These are phyloP conservation scores for Hippocampus barbouri DNA, from an alignment of 2,113 vertebrate species.

Conservation along the genomic window DNA sequence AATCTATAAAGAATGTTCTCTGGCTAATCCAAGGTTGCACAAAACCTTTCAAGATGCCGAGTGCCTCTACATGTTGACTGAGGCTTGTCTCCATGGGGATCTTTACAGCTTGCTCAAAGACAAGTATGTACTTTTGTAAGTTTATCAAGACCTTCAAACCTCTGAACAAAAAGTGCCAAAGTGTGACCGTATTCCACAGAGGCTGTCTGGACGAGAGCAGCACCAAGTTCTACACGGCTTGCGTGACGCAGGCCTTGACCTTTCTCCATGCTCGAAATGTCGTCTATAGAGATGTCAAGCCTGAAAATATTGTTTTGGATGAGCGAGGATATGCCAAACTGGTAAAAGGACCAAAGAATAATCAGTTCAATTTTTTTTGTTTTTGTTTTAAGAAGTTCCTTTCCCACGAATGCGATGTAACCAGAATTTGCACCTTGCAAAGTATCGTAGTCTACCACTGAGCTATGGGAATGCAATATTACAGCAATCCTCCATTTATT, in stretches of 20 bases:
- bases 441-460: no score
- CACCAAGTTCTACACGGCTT: constrained; percentile 70
- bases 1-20: background rate
- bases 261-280: constrained; percentile 68
- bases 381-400: no score
- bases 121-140: constrained; percentile 51
- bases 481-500: no score
- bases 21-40: constrained; percentile 55
- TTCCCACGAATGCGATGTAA: background rate
- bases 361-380: no score
- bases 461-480: no score
- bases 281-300: constrained; percentile 74
- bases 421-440: background rate
- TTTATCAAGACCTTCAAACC: constrained; percentile 10
- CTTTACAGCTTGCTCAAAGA: constrained; percentile 65
- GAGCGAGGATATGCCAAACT: constrained; percentile 73
- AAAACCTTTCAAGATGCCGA: constrained; percentile 61
- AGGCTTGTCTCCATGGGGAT: constrained; percentile 72
- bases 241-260: constrained; percentile 69
- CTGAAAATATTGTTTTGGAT: constrained; percentile 73
- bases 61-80: constrained; percentile 69
- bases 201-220: constrained; percentile 65
- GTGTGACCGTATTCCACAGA: constrained; percentile 33
- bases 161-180: background rate
- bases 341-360: constrained; percentile 43